Evolutionary conservation across 1,140 invertebrate species (phyloP), one percentile per base, ranked within the genome.

Genomic region (Halictus rubicundus): DNA sequence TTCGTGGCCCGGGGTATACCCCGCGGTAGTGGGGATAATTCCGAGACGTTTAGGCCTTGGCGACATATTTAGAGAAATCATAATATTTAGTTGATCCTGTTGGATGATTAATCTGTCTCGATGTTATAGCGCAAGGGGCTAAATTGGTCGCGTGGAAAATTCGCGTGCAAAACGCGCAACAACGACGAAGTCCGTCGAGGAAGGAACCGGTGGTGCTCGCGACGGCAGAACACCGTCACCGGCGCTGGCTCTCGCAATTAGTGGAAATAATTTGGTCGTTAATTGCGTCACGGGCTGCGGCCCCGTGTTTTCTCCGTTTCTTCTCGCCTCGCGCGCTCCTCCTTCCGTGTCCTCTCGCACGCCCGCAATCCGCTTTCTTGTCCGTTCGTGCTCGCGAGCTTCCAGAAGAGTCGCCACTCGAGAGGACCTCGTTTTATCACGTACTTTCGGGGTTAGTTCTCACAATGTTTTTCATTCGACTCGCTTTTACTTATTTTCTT

Each of bases 181-280:
- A 16, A 10, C n/a, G 49, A 21, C 21, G n/a, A 27, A 5, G 32
- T 5, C 32, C 32, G 32, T 32, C 7, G 64, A 32, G 2, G 9
- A 59, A 37, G 23, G 32, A 32, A 19, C 12, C 49, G 14, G 12
- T 5, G 49, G 46, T 57, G 60, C 39, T 72, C 61, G 16, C 64
- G 60, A 54, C 14, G n/a, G 46, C 23, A 68, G 23, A 39, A 74
- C 49, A 19, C 5, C 16, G 21, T 23, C 12, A 14, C 42, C 21
- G 54, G 76, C 65, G 69, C 39, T 68, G 69, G 69, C 54, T 77
- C 42, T 77, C 42, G 82, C 78, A 83, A 83, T 83, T 81, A 83
- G 78, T 76, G 79, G 78, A 83, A 83, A 83, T 83, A 76, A 81
- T 83, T 81, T 81, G 21, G 78, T 64, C 70, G 68, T 81, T 83